Base-by-base conservation (phyloP, 2,888 invertebrate species). In the Carterocephalus palaemon region DNA sequence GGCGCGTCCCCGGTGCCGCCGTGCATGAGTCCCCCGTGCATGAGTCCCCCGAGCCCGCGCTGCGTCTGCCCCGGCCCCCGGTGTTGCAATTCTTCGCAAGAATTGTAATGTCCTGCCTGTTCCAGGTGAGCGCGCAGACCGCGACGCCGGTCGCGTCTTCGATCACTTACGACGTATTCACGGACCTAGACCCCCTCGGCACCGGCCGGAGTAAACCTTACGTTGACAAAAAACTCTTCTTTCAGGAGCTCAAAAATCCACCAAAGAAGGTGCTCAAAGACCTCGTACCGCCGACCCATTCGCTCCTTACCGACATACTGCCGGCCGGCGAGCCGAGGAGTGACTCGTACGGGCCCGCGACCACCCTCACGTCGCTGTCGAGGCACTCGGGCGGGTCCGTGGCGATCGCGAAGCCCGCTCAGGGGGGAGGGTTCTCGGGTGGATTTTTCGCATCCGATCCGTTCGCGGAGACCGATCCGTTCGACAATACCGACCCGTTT, bases 171-270 rank as follows among this genome's bases (percentile, higher is more conserved):
- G 95, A 95, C 88, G 94, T 96, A 64, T 97, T 97, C 89, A 95
- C 95, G 57, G 96, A 97, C 76, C 88, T 97, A 80, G 96, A 97
- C 89, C 97, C 97, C 50, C 88, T 96, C 73, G 96, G 96, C 70
- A 96, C 95, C 62, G 95, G 96, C 70, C 91, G 94, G 80, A 94
- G 93, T 83, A 94, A 94, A 84, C 96, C 96, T 53, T 97, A 96
- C 88, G 92, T 96, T 70, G 96, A 97, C 89, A 95, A 95, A 88
- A 96, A 96, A 89, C 95, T 95, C 87, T 97, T 97, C 89, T 97
- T 97, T 89, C 95, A 96, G 89, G 95, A 96, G 81, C 90, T 96
- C 70, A 96, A 96, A 89, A 96, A 96, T 85, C 96, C 96, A 60
- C 95, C 96, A 62, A 95, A 96, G 88, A 95, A 95, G 87, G 93